Evolutionary conservation across 2,113 vertebrate genomes (phyloP).

Genomic region (Eublepharis macularius): DNA sequence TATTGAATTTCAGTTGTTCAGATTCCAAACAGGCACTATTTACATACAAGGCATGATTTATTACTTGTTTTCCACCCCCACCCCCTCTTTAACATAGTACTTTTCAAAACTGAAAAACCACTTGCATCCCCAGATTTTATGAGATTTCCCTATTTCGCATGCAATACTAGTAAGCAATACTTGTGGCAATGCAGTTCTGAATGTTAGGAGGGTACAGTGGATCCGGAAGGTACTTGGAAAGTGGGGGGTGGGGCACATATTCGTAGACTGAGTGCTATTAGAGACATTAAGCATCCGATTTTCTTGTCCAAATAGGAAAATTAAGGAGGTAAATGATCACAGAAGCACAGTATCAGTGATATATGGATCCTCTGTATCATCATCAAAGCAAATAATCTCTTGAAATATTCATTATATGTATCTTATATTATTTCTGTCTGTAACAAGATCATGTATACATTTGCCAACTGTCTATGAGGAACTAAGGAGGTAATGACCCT

Average conservation of each 20-base stretch:
- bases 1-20: not conserved
- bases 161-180: not conserved
- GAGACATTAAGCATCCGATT: no score
- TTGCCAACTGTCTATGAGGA: not conserved
- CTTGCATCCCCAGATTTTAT: not conserved
- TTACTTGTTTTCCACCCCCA: slow-evolving; percentile 4
- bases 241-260: no score
- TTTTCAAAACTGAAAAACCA: not conserved
- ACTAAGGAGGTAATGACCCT: not conserved
- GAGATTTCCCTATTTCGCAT: not conserved
- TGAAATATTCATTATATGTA: not conserved
- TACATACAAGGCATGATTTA: slow-evolving; percentile 33
- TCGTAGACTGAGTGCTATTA: no score
- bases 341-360: no score
- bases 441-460: not conserved
- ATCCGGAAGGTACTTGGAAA: not conserved
- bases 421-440: not conserved
- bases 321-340: no score
- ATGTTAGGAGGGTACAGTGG: not conserved
- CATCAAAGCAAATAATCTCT: not conserved
- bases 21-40: slow-evolving; percentile 9
- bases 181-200: not conserved
- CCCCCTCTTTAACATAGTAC: not conserved
- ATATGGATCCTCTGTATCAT: not conserved
- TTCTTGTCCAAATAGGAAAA: no score